A percentile compares a stretch with the other conserved stretches of the same genome.
Conservation (phyloP, 2,797 vertebrate species). For the Falco cherrug region DNA sequence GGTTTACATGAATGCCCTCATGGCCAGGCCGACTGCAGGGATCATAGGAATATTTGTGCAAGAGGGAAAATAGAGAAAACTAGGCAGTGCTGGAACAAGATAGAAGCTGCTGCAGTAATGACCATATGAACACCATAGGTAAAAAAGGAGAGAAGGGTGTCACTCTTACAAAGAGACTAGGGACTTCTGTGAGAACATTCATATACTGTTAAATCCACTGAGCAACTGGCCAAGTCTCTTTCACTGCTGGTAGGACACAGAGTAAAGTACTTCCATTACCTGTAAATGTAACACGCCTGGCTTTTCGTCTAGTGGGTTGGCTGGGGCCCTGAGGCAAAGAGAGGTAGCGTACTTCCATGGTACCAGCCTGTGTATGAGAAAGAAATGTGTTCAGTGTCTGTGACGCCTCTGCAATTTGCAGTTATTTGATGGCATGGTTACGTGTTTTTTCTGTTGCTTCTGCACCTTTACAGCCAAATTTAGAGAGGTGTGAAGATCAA, state of each 20-base stretch:
- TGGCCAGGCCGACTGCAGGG: background rate
- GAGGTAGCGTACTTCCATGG: constrained; percentile 67
- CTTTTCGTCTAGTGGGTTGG: background rate
- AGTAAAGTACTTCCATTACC: constrained; percentile 58
- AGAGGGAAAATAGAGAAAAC: background rate
- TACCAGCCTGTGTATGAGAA: constrained; percentile 59
- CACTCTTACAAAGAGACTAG: background rate
- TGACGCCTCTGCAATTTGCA: background rate
- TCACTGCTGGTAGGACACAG: background rate
- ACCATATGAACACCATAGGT: background rate
- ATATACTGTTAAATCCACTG: background rate
- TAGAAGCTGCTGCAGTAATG: background rate
- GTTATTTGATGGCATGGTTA: background rate
- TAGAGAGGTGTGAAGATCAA: background rate
- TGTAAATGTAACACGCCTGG: constrained; percentile 39
- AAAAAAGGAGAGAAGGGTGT: background rate
- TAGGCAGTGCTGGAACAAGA: background rate
- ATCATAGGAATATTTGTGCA: background rate
- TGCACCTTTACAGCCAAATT: background rate
- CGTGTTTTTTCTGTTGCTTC: background rate
- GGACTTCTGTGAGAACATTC: background rate
- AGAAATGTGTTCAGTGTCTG: background rate
- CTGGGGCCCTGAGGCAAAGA: constrained; percentile 71
- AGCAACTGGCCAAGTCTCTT: background rate
- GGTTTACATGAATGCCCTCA: background rate